Base-by-base conservation (phyloP, 2,797 vertebrate genomes). In the Numenius phaeopus region DNA sequence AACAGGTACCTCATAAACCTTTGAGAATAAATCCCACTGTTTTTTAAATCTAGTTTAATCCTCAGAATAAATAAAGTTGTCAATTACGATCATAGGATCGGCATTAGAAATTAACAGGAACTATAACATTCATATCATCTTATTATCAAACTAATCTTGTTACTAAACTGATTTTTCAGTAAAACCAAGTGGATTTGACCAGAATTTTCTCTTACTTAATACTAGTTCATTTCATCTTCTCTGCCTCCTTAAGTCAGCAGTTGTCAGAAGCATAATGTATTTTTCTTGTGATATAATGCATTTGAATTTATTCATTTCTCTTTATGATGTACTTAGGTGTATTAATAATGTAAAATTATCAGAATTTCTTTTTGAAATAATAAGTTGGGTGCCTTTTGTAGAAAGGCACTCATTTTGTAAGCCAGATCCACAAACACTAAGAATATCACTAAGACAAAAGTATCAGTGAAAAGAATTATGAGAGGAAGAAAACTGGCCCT, bases 311-410 rank as follows among this genome's bases (percentile, higher is more conserved):
- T 91, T 82, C 0, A 22, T 64, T 96, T 87, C 21, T 93, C 58
- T 89, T 92, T 95, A 62, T 39, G 54, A 77, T 86, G 72, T 77
- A 65, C 58, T 88, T 92, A 42, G 37, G 30, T 83, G 30, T 54
- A 58, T 42, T 87, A 87, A 89, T 89, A 69, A 76, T 37, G 59
- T 85, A 75, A 50, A 78, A 87, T 96, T 79, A 95, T 86, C 54
- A 90, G 23, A 91, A 50, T 81, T 88, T 40, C 64, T 81, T 89
- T 91, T 40, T 81, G 49, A 72, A 71, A 18, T 50, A 81, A 27
- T 69, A 93, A 84, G 20, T 67, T 44, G 76, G 15, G 17, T 79
- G 44, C 26, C 47, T 95, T 97, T 80, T 75, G 87, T 44, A 59
- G 22, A 77, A 78, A 95, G 30, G 19, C 49, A 90, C 83, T 39